phyloP scores from a whole-genome alignment of 2,113 vertebrate genomes.

The Bubo blakistoni region DNA sequence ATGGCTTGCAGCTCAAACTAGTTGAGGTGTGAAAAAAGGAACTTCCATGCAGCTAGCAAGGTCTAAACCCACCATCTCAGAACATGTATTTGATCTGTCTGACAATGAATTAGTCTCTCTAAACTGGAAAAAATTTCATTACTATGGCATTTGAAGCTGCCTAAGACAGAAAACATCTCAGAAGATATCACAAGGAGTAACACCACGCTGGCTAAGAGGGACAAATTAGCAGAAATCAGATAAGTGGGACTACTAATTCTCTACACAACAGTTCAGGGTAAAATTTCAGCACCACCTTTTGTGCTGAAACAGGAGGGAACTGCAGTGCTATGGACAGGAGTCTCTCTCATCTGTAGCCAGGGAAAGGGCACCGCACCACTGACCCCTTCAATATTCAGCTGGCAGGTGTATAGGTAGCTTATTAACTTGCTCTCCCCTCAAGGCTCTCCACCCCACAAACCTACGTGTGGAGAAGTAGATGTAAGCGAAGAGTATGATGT shows the following conservation, averaged over 20 bases:
- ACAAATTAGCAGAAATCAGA: background rate
- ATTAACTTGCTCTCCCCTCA: background rate
- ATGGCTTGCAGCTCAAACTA: background rate
- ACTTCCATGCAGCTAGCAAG: background rate
- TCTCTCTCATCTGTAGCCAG: too few relatives aligned
- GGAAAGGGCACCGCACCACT: background rate
- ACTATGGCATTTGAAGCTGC: background rate
- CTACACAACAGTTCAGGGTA: rapidly evolving
- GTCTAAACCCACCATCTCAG: background rate
- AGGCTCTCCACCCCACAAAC: slow-evolving; percentile 32
- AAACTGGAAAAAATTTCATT: background rate
- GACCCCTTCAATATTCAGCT: background rate
- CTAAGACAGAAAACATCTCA: background rate
- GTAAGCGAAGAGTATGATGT: slow-evolving; percentile 98
- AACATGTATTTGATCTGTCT: background rate
- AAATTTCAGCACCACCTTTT: background rate
- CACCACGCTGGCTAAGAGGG: background rate
- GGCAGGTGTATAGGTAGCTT: background rate
- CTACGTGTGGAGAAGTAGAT: slow-evolving; percentile 99
- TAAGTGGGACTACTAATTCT: background rate
- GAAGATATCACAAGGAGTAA: background rate
- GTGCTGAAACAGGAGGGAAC: background rate
- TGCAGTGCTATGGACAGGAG: rapidly evolving
- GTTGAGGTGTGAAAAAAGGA: background rate
- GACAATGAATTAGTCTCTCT: too few relatives aligned